Evolutionary conservation across 37 sponge, comb jelly and placozoan genomes (phyloP).

Genomic region (Lycopodina hypogea): DNA sequence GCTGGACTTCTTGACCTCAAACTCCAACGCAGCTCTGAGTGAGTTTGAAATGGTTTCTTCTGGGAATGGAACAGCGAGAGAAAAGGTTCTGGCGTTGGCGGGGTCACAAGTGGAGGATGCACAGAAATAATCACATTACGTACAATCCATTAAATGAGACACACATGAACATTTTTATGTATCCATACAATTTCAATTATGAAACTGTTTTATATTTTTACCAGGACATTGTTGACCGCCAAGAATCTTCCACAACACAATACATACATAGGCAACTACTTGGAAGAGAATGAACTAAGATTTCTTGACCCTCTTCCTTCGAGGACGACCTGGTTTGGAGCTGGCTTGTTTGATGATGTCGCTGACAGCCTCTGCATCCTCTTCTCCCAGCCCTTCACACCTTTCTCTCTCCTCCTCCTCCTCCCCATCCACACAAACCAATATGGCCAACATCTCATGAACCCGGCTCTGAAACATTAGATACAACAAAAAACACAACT

Average conservation of each 20-base stretch:
- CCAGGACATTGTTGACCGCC: too few relatives aligned
- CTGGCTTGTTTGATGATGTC: background rate
- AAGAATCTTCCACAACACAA: too few relatives aligned
- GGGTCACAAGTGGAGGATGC: constrained; percentile 75
- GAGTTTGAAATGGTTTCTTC: constrained; percentile 73
- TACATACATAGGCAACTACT: too few relatives aligned
- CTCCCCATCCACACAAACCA: background rate
- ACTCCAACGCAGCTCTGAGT: constrained; percentile 78
- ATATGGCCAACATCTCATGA: constrained; percentile 14
- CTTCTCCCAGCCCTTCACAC: background rate
- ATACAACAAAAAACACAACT: background rate
- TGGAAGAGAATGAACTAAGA: background rate
- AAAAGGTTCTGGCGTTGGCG: constrained; percentile 73
- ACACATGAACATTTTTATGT: too few relatives aligned
- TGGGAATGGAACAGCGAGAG: constrained; percentile 34
- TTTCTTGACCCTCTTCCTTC: background rate
- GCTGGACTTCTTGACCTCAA: constrained; percentile 69
- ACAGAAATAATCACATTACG: constrained; percentile 24
- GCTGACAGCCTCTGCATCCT: constrained; percentile 11
- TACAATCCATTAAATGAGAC: background rate
- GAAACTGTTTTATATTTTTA: too few relatives aligned
- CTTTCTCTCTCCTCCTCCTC: background rate
- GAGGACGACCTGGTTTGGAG: background rate
- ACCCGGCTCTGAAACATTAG: background rate
- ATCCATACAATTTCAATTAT: too few relatives aligned